Base-by-base conservation (phyloP, 2,113 vertebrate species). In the Rattus rattus region DNA sequence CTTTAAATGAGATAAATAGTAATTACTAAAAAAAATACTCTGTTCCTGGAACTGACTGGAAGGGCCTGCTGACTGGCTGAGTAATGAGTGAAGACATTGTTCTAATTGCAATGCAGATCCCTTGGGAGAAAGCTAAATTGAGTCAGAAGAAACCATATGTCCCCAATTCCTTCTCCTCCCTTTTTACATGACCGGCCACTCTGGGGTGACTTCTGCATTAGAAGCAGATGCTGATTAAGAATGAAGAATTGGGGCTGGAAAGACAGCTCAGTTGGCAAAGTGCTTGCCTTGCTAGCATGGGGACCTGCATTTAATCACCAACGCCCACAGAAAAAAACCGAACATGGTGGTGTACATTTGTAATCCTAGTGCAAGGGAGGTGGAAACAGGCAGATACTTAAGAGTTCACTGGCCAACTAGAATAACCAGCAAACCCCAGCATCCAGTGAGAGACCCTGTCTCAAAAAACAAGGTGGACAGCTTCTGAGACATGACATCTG, bases 121-220 rank as follows among this genome's bases (percentile, higher is more conserved):
- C 81, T 88, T 81, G 85, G 39, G 80, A 96, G 85, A 96, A 96
- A 96, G 28, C 54, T 91, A 86, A 13, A 89, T 7, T 89, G 73
- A 94, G 56, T 92, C 79, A 47, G 88, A 94, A 96, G 92, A 95
- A 95, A 77, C 65, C 88, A 81, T 72, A 88, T 81, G 90, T 83
- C 93, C 61, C 84, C 5, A 16, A 95, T 88, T 92, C 19, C 22
- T 96, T 26, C 30, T 93, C 88, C n/a, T 94, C 94, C 79, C 30
- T 94, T 33, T 47, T 94, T 54, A 92, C 89, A 91, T 85, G 85
- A 94, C 54, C 80, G 49, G 43, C 54, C 43, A 7, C 69, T 91
- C 75, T 93, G 75, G 65, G 28, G 5, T 92, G 33, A 75, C 20
- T 77, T 92, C 52, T 88, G 14, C 43, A 33, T 80, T 30, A 56